These are phyloP conservation scores for Chrysemys picta DNA, from an alignment of 2,113 vertebrate genomes.

Conservation along the genomic window DNA sequence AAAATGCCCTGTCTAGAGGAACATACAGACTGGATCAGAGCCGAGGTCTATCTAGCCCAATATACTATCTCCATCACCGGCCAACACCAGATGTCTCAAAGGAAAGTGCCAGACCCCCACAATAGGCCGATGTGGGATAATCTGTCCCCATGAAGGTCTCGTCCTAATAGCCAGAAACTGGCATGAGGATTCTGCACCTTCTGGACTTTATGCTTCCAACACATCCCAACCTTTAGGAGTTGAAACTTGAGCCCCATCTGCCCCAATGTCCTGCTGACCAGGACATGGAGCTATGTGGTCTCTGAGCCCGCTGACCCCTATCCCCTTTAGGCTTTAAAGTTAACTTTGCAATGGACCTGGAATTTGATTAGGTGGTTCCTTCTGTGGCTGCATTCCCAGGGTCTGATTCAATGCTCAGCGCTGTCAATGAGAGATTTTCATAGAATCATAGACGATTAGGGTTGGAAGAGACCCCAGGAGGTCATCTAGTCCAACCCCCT, in stretches of 20 bases:
- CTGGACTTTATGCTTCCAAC: background rate
- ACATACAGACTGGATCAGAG: background rate
- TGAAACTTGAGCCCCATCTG: background rate
- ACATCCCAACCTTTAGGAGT: background rate
- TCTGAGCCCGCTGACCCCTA: background rate
- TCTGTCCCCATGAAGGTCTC: background rate
- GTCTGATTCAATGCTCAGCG: background rate
- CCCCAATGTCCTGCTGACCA: fast-evolving
- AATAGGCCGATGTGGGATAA: background rate
- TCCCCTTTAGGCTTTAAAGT: background rate
- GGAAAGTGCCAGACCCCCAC: background rate
- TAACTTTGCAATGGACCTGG: background rate
- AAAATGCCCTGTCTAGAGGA: too few species aligned
- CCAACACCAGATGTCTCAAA: background rate
- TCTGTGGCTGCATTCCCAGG: background rate
- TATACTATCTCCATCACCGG: too few species aligned
- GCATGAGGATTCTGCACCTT: background rate
- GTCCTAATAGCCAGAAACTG: background rate
- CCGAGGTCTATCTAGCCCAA: background rate
- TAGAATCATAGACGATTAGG: too few species aligned
- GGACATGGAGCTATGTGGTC: background rate
- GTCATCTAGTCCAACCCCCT: too few species aligned
- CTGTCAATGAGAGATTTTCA: background rate
- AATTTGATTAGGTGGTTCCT: background rate
- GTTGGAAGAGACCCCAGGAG: too few species aligned